phyloP scores from a whole-genome alignment of 2,888 invertebrate genomes.

The Idaea aversata region DNA sequence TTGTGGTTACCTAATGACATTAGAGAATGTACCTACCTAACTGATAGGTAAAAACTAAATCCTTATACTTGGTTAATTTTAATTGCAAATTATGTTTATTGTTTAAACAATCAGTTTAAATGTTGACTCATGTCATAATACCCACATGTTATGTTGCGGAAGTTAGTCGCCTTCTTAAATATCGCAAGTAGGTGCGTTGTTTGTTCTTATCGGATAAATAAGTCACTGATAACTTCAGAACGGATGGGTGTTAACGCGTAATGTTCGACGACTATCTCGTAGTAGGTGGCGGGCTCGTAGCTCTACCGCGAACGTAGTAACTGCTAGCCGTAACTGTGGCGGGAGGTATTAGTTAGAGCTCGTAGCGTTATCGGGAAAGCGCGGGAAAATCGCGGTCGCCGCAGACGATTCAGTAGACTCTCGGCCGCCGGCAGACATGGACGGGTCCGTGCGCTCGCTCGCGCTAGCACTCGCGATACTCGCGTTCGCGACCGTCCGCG shows the following conservation, averaged over 20 bases:
- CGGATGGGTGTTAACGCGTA: slow-evolving; percentile 20
- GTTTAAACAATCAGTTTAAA: slow-evolving; percentile 14
- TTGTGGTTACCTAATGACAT: slow-evolving; percentile 6
- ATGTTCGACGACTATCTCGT: slow-evolving; percentile 27
- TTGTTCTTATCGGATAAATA: slow-evolving; percentile 57
- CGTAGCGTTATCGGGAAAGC: slow-evolving; percentile 74
- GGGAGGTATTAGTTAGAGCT: slow-evolving; percentile 12
- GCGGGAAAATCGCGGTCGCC: slow-evolving; percentile 65
- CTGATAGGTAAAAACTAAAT: not conserved
- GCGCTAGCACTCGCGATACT: slow-evolving; percentile 56
- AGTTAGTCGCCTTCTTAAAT: slow-evolving; percentile 27
- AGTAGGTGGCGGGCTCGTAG: slow-evolving; percentile 15
- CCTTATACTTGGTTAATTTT: slow-evolving; percentile 8
- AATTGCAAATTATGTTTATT: slow-evolving; percentile 20
- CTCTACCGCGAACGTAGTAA: slow-evolving; percentile 18
- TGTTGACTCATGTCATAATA: slow-evolving; percentile 23
- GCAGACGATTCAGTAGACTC: slow-evolving; percentile 65
- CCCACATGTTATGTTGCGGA: slow-evolving; percentile 22
- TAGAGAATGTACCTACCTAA: not conserved
- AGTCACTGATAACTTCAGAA: slow-evolving; percentile 51
- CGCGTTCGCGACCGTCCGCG: slow-evolving; percentile 64
- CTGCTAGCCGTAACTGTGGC: slow-evolving; percentile 19
- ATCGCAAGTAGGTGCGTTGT: slow-evolving; percentile 29
- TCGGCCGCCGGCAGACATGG: slow-evolving; percentile 70
- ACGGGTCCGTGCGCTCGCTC: slow-evolving; percentile 57